Percentiles rank a stretch among this genome's conserved stretches.
Conservation (phyloP, 2,888 invertebrate species). For the Desoria tigrina region DNA sequence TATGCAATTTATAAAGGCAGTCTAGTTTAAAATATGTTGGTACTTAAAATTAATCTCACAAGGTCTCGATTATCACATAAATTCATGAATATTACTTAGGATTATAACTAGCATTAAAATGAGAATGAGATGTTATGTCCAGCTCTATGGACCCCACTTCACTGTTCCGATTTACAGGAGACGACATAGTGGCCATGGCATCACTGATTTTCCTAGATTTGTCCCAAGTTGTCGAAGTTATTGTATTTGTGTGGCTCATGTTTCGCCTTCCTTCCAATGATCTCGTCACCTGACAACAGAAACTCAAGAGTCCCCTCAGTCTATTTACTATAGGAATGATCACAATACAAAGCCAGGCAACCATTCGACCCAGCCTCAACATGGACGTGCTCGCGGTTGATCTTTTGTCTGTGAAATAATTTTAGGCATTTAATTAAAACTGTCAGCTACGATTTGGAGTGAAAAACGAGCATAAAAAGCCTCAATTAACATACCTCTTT, state of each 20-base stretch:
- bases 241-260: conserved; percentile 45
- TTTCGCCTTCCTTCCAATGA: conserved; percentile 44
- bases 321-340: conserved; percentile 47
- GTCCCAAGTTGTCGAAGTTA: conserved; percentile 49
- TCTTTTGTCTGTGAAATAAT: not conserved
- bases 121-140: conserved; percentile 24
- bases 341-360: conserved; percentile 43
- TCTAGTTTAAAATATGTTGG: no score
- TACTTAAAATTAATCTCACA: no score
- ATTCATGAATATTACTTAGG: not conserved
- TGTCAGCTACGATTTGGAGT: not conserved
- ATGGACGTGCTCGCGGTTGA: conserved; percentile 17
- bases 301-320: conserved; percentile 44
- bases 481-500: conserved; percentile 32
- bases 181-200: no score
- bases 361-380: conserved; percentile 31
- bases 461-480: not conserved
- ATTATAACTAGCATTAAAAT: not conserved
- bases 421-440: no score
- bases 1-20: no score
- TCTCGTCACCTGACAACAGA: conserved; percentile 46
- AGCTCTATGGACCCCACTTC: conserved; percentile 46
- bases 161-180: conserved; percentile 44
- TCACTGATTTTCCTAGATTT: conserved; percentile 52
- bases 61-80: no score